Base-by-base conservation (phyloP, 1,140 invertebrate species). In the Euborellia annulipes region DNA sequence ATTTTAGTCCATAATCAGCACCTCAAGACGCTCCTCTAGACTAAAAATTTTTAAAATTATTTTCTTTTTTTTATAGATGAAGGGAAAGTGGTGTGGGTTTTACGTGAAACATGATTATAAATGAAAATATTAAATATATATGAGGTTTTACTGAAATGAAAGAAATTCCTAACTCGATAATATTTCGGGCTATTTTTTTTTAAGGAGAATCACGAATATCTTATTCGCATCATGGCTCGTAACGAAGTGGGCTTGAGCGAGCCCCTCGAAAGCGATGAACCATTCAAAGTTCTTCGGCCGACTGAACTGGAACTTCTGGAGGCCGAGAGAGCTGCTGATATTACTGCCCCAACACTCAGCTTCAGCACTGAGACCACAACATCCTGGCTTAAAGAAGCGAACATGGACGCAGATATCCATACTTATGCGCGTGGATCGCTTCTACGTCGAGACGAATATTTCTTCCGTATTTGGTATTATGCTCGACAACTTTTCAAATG, bases 171-270 rank as follows among this genome's bases (percentile, higher is more conserved):
- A n/a, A n/a, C n/a, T n/a, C n/a, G n/a, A n/a, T n/a, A n/a, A n/a
- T n/a, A n/a, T n/a, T n/a, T n/a, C n/a, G n/a, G n/a, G n/a, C n/a
- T n/a, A n/a, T n/a, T n/a, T 13, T 41, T 21, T n/a, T 41, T 27
- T 11, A 54, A 73, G 65, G 88, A 93, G 60, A 79, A 81, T 55
- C 85, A 91, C 57, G 82, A 87, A 55, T 94, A 94, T 58, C 71
- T 84, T 58, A 77, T 95, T 42, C 73, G 89, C 55, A 89, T 94
- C 55, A 90, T 83, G 60, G 93, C 92, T 13, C 76, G 79, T 56
- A 98, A 98, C 66, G 90, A 95, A 67, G 82, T 96, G 48, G 95
- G 95, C 36, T 64, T 89, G 36, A 94, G 92, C 62, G 89, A 95
- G 57, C 87, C 91, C 20, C 68, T 94, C 41, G 88, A 92, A 66